These are phyloP conservation scores for Vicugna pacos DNA, from an alignment of 2,113 vertebrate species.

Conservation along the genomic window DNA sequence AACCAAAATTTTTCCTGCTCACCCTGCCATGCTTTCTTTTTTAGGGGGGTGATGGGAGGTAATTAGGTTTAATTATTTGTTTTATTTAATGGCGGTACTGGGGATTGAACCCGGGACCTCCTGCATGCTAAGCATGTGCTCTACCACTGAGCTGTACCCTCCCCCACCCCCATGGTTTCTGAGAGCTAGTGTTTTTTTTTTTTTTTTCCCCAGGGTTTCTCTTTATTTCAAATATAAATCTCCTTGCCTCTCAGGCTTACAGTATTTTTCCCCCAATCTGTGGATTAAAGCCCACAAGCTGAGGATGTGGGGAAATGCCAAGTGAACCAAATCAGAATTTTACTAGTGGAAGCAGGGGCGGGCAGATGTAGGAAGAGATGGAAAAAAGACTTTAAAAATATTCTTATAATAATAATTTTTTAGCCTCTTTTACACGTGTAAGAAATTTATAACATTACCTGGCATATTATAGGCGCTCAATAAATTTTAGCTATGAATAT, in stretches of 20 bases:
- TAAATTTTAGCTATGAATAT: constrained; percentile 57
- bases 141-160: no score
- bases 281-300: constrained; percentile 4
- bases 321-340: constrained; percentile 58
- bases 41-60: no score
- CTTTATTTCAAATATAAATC: constrained; percentile 47
- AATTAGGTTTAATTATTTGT: no score
- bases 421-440: constrained; percentile 3
- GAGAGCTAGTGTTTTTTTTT: background rate
- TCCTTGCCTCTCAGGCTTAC: constrained; percentile 23
- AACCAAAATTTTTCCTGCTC: constrained; percentile 5
- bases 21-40: background rate
- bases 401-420: constrained; percentile 48
- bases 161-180: background rate
- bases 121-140: no score
- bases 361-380: background rate
- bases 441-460: constrained; percentile 39
- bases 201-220: background rate
- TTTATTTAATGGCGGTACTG: no score
- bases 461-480: constrained; percentile 16
- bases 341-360: constrained; percentile 32
- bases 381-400: constrained; percentile 35
- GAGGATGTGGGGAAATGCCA: constrained; percentile 33
- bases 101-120: no score
- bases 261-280: background rate